Base-by-base conservation (phyloP, 2,888 invertebrate species). In the Tuta absoluta region DNA sequence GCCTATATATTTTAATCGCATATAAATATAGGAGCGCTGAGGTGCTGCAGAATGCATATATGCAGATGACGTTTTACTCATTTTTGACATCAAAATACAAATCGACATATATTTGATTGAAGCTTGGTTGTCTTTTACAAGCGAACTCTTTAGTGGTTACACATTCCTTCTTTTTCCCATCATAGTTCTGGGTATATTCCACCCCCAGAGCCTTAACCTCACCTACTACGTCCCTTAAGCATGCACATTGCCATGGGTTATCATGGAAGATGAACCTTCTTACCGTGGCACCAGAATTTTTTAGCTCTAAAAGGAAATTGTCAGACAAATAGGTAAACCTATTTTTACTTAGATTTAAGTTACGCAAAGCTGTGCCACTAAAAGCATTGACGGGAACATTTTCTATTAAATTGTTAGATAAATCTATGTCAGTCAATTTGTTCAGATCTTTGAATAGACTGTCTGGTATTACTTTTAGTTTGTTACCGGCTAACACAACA, bases 191-290 rank as follows among this genome's bases (percentile, higher is more conserved):
- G 58, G 86, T 87, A 63, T 90, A 90, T 21, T 72, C 70, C 28
- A 90, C 78, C 8, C 73, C 71, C 12, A 77, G 73, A 17, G 66
- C 75, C 63, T 86, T 87, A 0, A 87, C 77, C 72, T 90, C 89
- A 56, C 77, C 79, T 1, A 89, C 45, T 21, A 87, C 65, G 38
- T 88, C 81, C 57, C 73, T 76, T 0, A 89, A 72, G 69, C 90
- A 90, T 0, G 84, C 75, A 68, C 91, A 91, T 63, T 89, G 89
- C 87, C 88, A 90, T 1, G 89, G 89, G 65, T 90, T 91, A n/a
- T 85, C 81, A 19, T 87, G 81, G 33, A 90, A 86, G 64, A 79
- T 81, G 63, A 90, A 85, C 66, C 86, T 86, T 1, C 71, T 77
- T 28, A 90, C 66, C 23, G 56, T 74, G 0, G 77, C 82, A 0